Evolutionary conservation across 2,888 invertebrate species (phyloP).

Genomic region (Netelia melanura): DNA sequence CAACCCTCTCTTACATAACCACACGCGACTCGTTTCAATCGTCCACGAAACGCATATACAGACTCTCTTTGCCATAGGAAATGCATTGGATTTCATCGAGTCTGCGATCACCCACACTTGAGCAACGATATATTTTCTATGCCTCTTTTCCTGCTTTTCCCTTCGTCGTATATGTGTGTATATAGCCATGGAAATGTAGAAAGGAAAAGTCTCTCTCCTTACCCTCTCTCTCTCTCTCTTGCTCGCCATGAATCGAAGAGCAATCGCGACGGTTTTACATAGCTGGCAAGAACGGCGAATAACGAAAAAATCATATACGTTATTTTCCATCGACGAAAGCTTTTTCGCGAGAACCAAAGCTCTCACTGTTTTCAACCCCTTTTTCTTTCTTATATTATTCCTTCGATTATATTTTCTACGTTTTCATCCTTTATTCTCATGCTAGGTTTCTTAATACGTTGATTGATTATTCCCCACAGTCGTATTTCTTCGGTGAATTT

Average conservation of each 20-base stretch:
- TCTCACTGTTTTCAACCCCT: background rate
- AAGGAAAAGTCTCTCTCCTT: background rate
- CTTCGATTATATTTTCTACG: background rate
- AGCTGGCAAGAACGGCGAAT: background rate
- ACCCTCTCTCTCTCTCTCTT: background rate
- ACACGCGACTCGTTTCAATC: slow-evolving; percentile 55
- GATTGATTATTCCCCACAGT: background rate
- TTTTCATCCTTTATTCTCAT: background rate
- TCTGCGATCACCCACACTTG: slow-evolving; percentile 38
- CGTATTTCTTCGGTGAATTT: background rate
- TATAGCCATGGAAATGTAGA: background rate
- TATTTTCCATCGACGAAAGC: background rate
- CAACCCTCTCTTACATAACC: slow-evolving; percentile 37
- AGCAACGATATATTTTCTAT: slow-evolving; percentile 20
- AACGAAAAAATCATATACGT: slow-evolving; percentile 25
- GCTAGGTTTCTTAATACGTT: background rate
- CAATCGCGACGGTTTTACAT: slow-evolving; percentile 13
- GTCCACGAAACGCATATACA: slow-evolving; percentile 30
- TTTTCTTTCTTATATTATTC: slow-evolving; percentile 1
- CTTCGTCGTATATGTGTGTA: background rate
- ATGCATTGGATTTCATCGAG: slow-evolving; percentile 37
- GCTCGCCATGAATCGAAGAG: background rate
- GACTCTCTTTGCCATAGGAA: slow-evolving; percentile 20
- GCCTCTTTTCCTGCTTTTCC: background rate
- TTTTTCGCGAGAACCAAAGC: background rate